Conservation (phyloP, 2,888 invertebrate species). For the Lordiphosa andalusiaca region DNA sequence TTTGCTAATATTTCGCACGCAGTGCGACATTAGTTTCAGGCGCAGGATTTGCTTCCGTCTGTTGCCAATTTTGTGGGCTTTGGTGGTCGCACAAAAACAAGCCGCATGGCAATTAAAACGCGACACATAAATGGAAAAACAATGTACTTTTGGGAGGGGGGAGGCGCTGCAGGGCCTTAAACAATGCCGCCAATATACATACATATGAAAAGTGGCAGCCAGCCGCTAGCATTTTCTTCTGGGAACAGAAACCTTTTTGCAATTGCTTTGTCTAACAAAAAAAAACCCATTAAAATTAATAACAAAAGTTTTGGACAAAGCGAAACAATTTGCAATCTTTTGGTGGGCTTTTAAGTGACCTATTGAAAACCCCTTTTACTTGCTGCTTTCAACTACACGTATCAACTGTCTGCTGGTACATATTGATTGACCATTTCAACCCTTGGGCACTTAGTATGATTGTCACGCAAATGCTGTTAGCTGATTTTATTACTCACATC, state of each 20-base stretch:
- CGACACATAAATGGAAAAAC: conserved; percentile 64
- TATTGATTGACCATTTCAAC: background rate
- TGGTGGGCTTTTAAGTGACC: too few species aligned
- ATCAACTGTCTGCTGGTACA: too few species aligned
- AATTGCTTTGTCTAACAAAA: too few species aligned
- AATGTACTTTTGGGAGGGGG: conserved; percentile 35
- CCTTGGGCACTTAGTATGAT: conserved; percentile 35
- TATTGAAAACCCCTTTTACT: too few species aligned
- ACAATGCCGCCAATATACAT: conserved; percentile 22
- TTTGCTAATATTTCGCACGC: conserved; percentile 24
- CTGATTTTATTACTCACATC: conserved; percentile 42
- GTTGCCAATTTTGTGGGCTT: conserved; percentile 9
- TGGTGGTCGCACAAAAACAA: too few species aligned
- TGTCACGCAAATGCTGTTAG: conserved; percentile 61
- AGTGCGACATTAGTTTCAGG: conserved; percentile 32
- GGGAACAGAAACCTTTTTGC: too few species aligned
- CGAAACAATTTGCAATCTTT: too few species aligned
- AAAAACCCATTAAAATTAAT: too few species aligned
- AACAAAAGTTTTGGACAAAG: too few species aligned
- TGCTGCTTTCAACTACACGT: too few species aligned
- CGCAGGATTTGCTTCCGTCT: conserved; percentile 18
- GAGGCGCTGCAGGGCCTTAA: conserved; percentile 36
- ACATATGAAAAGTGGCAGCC: conserved; percentile 1
- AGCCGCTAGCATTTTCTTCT: too few species aligned
- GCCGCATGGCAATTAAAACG: conserved; percentile 52